These are phyloP conservation scores for Thalassaphorura encarpata DNA, from an alignment of 1,140 invertebrate genomes.

Conservation along the genomic window DNA sequence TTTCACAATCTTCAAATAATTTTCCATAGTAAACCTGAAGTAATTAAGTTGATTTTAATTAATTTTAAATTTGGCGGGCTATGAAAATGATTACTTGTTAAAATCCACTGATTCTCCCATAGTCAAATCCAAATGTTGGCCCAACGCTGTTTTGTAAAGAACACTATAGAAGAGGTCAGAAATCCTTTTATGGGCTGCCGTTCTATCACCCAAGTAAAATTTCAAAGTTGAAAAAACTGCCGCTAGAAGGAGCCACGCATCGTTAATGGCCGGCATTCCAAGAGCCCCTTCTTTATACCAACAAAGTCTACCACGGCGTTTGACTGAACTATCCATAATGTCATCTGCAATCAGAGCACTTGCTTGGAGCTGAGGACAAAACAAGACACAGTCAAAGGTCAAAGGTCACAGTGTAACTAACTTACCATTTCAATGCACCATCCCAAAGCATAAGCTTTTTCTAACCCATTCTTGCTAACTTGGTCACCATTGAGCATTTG, in stretches of 20 bases:
- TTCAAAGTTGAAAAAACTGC: slow-evolving; percentile 45
- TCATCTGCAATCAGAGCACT: slow-evolving; percentile 52
- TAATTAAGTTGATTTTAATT: no score
- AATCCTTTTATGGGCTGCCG: no score
- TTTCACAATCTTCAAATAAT: no score
- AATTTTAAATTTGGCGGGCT: no score
- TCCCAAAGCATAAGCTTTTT: slow-evolving; percentile 73
- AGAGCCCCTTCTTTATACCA: slow-evolving; percentile 49
- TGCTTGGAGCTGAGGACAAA: slow-evolving; percentile 40
- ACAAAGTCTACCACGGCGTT: slow-evolving; percentile 48
- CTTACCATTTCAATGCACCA: slow-evolving; percentile 90
- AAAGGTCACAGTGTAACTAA: neutral
- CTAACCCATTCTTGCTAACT: no score
- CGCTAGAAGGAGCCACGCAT: slow-evolving; percentile 47
- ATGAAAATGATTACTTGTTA: no score
- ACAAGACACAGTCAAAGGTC: neutral
- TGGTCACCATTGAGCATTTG: no score
- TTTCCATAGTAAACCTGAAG: no score
- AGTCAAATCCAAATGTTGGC: no score
- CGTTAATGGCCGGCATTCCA: slow-evolving; percentile 51
- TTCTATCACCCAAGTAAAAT: slow-evolving; percentile 41
- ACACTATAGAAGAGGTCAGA: no score
- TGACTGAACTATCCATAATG: slow-evolving; percentile 51
- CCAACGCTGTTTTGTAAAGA: no score
- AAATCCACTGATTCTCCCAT: no score